phyloP scores from a whole-genome alignment of 2,113 vertebrate genomes.

The Oriolus oriolus region DNA sequence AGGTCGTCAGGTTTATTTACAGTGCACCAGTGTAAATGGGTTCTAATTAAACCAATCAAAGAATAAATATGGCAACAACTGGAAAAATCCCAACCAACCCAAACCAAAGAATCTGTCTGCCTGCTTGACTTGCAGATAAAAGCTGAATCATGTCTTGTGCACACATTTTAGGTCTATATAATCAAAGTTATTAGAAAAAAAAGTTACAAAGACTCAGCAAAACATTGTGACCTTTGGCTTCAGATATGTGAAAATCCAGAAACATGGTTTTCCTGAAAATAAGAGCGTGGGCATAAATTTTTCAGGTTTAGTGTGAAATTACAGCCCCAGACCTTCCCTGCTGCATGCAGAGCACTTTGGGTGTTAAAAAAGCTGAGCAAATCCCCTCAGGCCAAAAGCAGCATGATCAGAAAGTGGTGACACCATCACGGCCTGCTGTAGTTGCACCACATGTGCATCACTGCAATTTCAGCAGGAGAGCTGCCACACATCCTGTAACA shows the following conservation, averaged over 20 bases:
- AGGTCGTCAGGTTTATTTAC: accelerated
- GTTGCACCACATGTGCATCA: accelerated
- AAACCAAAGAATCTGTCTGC: neutral
- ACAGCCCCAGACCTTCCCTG: neutral
- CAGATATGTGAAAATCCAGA: neutral
- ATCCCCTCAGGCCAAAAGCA: neutral
- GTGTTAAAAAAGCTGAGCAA: neutral
- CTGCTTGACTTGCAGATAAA: neutral
- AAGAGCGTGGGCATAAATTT: neutral
- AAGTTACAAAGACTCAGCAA: neutral
- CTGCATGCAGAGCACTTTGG: accelerated
- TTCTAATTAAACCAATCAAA: neutral
- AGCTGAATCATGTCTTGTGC: neutral
- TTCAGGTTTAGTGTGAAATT: neutral
- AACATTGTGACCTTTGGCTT: neutral
- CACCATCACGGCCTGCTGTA: neutral
- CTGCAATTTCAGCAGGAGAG: neutral
- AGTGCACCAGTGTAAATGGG: neutral
- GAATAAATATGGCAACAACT: neutral
- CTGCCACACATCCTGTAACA: too few relatives aligned
- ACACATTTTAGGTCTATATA: neutral
- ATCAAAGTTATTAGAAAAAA: neutral
- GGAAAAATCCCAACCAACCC: neutral
- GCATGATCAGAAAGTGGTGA: slow-evolving; percentile 19
- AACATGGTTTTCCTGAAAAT: neutral